Base-by-base conservation (phyloP, 2,797 vertebrate species). In the Glyptemys insculpta region DNA sequence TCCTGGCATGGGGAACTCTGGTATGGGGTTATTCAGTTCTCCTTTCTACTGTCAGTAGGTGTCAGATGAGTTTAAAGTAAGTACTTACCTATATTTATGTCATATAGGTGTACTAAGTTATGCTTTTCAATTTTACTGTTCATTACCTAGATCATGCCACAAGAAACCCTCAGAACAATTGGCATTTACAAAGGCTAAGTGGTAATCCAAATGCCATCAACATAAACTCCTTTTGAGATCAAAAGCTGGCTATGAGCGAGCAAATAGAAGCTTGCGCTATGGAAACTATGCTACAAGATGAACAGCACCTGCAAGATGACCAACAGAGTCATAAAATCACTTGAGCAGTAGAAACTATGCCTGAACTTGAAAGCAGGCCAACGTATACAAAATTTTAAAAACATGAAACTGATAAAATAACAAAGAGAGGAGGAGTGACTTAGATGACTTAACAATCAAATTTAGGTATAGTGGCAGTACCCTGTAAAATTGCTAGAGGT, bases 21-120 rank as follows among this genome's bases (percentile, higher is more conserved):
- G 31, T 81, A 37, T 72, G 14, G 65, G 82, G 34, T 86, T 78
- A 88, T 88, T 79, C 74, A 54, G 16, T 85, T 74, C n/a, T 44
- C 56, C 68, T 44, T 68, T 19, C 34, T 88, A 74, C 37, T 50
- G 50, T 50, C 15, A 16, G 50, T 50, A 18, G 10, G 62, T 54
- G 7, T 57, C 56, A 79, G 21, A 2, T 79, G 2, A 44, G 10
- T 79, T 83, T 93, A n/a, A 87, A 87, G 34, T 54, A 91, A 86
- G 25, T 54, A 90, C 87, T 37, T 9, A 44, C 7, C 72, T 8
- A 0, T 59, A 31, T 79, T 93, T 86, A 91, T 41, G 62, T 11
- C 53, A 47, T 21, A 14, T 1, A 25, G 12, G 2, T 57, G 12
- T 34, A 25, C 1, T 3, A 1, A 5, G 5, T 15, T 21, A 68